These are phyloP conservation scores for Orthosia cruda DNA, from an alignment of 2,888 invertebrate genomes.

Conservation along the genomic window DNA sequence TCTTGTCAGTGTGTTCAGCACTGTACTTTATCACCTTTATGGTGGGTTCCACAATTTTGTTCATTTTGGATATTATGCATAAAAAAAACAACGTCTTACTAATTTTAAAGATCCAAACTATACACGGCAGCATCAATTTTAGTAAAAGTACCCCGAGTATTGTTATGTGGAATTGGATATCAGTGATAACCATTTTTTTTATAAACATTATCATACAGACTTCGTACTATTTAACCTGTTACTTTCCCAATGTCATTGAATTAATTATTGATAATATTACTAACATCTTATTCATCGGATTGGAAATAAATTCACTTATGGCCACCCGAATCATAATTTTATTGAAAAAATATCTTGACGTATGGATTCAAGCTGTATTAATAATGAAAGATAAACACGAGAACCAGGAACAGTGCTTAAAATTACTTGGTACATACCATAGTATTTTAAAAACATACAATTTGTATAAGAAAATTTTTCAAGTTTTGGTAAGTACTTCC, in stretches of 20 bases:
- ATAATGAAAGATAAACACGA: background rate
- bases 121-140: constrained; percentile 8
- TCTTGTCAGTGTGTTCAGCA: background rate
- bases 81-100: constrained; percentile 16
- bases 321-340: constrained; percentile 27
- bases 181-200: background rate
- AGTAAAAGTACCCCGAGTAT: background rate
- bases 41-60: constrained; percentile 1
- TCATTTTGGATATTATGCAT: constrained; percentile 24
- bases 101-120: constrained; percentile 34
- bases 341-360: constrained; percentile 22
- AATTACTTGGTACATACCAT: constrained; percentile 18
- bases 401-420: background rate
- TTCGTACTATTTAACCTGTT: background rate
- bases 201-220: background rate
- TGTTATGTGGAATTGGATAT: constrained; percentile 37
- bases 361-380: constrained; percentile 7
- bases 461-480: constrained; percentile 14
- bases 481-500: constrained; percentile 37
- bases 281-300: background rate
- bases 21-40: background rate
- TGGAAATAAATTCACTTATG: constrained; percentile 31
- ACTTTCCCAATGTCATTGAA: background rate
- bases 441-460: constrained; percentile 29
- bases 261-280: background rate